Percentiles rank a stretch among this genome's conserved stretches.
Conservation (phyloP, 2,113 vertebrate genomes). For the Pluvianellus socialis region DNA sequence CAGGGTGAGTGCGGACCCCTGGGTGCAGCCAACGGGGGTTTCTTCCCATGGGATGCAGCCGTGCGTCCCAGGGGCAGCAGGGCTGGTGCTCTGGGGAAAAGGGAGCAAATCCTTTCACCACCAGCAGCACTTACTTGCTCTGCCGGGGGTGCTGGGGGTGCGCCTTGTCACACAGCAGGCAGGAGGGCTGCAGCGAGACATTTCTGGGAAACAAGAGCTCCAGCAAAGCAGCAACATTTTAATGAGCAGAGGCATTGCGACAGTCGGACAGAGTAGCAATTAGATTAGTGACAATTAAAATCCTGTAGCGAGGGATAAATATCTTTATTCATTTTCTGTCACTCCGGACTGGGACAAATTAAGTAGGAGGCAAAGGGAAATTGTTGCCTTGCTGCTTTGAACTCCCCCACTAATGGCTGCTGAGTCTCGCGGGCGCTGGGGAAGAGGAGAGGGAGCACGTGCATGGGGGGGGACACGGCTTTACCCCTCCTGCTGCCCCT, state of each 20-base stretch:
- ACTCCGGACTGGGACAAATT: constrained; percentile 42
- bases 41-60: not conserved
- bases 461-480: fast-evolving
- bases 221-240: constrained; percentile 54
- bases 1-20: constrained; percentile 60
- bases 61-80: fast-evolving
- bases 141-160: not conserved
- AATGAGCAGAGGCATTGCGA: constrained; percentile 61
- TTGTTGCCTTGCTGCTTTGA: constrained; percentile 38
- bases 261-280: constrained; percentile 68
- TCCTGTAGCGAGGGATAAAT: constrained; percentile 67
- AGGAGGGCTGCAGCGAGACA: not conserved
- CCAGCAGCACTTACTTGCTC: not conserved
- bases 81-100: not conserved
- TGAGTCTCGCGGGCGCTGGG: not conserved
- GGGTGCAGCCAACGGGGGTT: not conserved
- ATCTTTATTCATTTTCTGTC: constrained; percentile 63
- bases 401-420: not conserved
- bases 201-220: not conserved
- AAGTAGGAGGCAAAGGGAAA: constrained; percentile 43
- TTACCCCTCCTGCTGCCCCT: not conserved
- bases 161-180: not conserved
- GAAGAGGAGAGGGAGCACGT: not conserved
- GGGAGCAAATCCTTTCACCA: not conserved
- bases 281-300: constrained; percentile 78